phyloP scores from a whole-genome alignment of 2,113 vertebrate genomes.

The Oryzias javanicus region DNA sequence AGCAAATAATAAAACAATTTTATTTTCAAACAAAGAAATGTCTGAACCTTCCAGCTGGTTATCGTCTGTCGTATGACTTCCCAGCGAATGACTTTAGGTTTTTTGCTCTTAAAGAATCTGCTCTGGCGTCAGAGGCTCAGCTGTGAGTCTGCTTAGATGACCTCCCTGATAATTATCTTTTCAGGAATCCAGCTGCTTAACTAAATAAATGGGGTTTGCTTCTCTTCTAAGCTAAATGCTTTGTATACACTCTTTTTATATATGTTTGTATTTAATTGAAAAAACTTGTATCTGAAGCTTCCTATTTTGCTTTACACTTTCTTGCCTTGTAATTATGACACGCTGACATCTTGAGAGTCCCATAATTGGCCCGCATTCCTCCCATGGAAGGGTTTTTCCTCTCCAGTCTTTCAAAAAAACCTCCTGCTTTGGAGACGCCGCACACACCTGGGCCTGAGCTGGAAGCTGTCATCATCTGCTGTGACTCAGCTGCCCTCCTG shows the following conservation, averaged over 20 bases:
- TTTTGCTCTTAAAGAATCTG: neutral
- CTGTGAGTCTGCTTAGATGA: neutral
- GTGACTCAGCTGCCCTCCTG: slow-evolving; percentile 14
- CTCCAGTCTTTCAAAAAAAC: slow-evolving; percentile 11
- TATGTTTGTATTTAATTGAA: neutral
- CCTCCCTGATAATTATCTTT: neutral
- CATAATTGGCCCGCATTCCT: slow-evolving; percentile 59
- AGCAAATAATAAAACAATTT: no score
- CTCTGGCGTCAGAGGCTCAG: neutral
- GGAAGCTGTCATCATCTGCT: slow-evolving; percentile 16
- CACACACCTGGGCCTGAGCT: slow-evolving; percentile 25
- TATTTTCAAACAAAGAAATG: no score
- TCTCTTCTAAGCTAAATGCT: no score
- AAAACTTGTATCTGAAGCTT: neutral
- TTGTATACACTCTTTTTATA: neutral
- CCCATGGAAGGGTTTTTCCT: slow-evolving; percentile 35
- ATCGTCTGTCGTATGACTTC: neutral
- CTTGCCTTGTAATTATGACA: slow-evolving; percentile 45
- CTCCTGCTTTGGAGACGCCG: slow-evolving; percentile 4
- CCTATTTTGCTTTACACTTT: slow-evolving; percentile 21
- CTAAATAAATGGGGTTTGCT: no score
- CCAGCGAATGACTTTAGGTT: neutral
- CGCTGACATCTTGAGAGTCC: slow-evolving; percentile 39
- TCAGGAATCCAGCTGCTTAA: neutral
- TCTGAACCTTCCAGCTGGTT: no score